Base-by-base conservation (phyloP, 2,888 invertebrate genomes). In the Melieria crassipennis region DNA sequence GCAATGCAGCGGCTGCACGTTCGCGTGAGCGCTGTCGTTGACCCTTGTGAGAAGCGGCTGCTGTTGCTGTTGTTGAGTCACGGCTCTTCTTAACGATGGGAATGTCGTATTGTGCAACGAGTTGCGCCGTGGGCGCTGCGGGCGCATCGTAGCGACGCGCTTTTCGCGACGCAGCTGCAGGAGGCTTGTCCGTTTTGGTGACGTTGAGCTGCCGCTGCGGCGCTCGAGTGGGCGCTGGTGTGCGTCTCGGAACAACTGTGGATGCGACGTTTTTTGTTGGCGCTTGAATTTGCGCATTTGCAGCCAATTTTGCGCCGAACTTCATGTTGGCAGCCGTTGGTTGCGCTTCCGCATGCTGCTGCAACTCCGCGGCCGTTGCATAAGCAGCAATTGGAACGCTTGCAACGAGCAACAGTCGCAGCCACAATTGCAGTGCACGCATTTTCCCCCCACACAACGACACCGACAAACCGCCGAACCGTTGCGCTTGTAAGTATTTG, bases 331-430 rank as follows among this genome's bases (percentile, higher is more conserved):
- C 67, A 60, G 69, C 65, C 42, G 74, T 66, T 73, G 75, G 64
- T 16, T 52, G 64, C 30, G 16, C 50, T 77, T 75, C 73, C 75
- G 72, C 72, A 71, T 71, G 73, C 72, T 73, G 73, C 61, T 64
- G 45, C 65, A 48, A 58, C 16, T 55, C 10, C 43, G 69, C 46
- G 16, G 50, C 43, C 65, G 72, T 72, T 70, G 69, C 83, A 79
- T 80, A 83, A 82, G 74, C 75, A 72, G 72, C 75, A 71, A 70
- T 69, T 62, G 75, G 42, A 63, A 56, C 50, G 63, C 77, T 65
- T 76, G 66, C 71, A 76, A 75, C 66, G 16, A 67, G 67, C 67
- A 58, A 60, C 6, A 60, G 50, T 61, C 70, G 64, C 70, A 74
- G 69, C 65, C 77, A 62, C 64, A 65, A 47, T 50, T 63, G 62